Evolutionary conservation across 2,113 vertebrate genomes (phyloP).

Genomic region (Pyrgilauda ruficollis): DNA sequence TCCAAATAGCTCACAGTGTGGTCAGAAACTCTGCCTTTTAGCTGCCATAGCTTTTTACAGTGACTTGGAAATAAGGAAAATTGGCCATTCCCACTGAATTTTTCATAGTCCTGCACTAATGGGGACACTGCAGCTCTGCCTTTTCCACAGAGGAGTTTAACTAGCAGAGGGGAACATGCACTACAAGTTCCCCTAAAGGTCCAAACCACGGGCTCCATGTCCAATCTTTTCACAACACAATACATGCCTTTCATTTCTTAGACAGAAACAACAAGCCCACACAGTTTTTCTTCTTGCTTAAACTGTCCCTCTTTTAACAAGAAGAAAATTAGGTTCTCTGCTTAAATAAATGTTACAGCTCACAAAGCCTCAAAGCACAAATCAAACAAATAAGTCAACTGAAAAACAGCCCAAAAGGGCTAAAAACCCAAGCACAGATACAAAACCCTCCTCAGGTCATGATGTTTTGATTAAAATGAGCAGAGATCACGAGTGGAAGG

Average conservation of each 20-base stretch:
- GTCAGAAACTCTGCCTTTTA: background rate
- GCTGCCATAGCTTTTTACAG: background rate
- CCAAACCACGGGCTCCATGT: accelerated
- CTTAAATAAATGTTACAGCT: slow-evolving; percentile 25
- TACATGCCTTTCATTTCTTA: background rate
- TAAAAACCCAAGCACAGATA: background rate
- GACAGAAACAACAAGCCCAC: background rate
- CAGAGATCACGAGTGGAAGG: background rate
- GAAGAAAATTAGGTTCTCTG: background rate
- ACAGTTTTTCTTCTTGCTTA: background rate
- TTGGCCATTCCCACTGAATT: background rate
- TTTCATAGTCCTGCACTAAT: background rate
- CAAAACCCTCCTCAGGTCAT: background rate
- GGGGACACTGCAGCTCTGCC: background rate
- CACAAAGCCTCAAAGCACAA: background rate
- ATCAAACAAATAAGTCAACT: background rate
- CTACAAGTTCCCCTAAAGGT: background rate
- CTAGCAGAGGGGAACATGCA: background rate
- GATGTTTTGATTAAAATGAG: background rate
- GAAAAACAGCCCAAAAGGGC: background rate
- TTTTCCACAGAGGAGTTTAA: background rate
- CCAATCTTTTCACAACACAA: background rate
- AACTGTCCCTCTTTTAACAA: background rate
- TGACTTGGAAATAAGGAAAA: background rate
- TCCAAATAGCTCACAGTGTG: background rate